These are phyloP conservation scores for Zeuzera pyrina DNA, from an alignment of 2,888 invertebrate species.

Conservation along the genomic window DNA sequence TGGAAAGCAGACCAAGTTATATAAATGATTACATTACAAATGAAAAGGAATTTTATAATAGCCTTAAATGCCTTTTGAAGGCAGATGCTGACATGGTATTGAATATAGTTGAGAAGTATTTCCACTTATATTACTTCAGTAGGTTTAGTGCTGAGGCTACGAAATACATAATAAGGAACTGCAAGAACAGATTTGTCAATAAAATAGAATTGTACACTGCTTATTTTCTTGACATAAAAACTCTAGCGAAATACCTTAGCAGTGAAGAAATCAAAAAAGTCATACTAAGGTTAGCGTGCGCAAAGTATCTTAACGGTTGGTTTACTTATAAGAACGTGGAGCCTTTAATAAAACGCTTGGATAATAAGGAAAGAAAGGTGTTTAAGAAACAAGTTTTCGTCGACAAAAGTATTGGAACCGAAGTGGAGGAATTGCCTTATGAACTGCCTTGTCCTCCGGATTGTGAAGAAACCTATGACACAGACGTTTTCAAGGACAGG, in stretches of 20 bases:
- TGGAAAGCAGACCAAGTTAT: slow-evolving; percentile 21
- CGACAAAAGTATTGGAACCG: slow-evolving; percentile 27
- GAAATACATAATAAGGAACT: slow-evolving; percentile 28
- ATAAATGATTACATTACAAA: slow-evolving; percentile 20
- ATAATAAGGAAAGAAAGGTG: slow-evolving; percentile 20
- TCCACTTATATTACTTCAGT: slow-evolving; percentile 13
- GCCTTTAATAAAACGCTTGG: slow-evolving; percentile 33
- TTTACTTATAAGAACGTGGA: slow-evolving; percentile 37
- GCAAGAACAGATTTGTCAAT: slow-evolving; percentile 27
- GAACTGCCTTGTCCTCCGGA: slow-evolving; percentile 14
- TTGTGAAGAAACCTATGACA: no score
- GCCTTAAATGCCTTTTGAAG: slow-evolving; percentile 32
- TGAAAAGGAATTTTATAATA: slow-evolving; percentile 24
- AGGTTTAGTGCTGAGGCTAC: slow-evolving; percentile 25
- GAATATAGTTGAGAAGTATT: slow-evolving; percentile 35
- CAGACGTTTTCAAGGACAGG: no score
- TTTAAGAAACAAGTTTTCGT: slow-evolving; percentile 38
- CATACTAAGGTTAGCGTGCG: slow-evolving; percentile 28
- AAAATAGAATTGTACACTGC: slow-evolving; percentile 37
- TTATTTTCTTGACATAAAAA: slow-evolving; percentile 29
- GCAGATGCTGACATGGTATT: slow-evolving; percentile 28
- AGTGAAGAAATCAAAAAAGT: slow-evolving; percentile 33
- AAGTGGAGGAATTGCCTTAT: slow-evolving; percentile 29
- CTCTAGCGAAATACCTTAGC: slow-evolving; percentile 28
- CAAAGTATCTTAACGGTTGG: slow-evolving; percentile 28